phyloP scores from a whole-genome alignment of 2,888 invertebrate genomes.

The Bhutanitis thaidina region DNA sequence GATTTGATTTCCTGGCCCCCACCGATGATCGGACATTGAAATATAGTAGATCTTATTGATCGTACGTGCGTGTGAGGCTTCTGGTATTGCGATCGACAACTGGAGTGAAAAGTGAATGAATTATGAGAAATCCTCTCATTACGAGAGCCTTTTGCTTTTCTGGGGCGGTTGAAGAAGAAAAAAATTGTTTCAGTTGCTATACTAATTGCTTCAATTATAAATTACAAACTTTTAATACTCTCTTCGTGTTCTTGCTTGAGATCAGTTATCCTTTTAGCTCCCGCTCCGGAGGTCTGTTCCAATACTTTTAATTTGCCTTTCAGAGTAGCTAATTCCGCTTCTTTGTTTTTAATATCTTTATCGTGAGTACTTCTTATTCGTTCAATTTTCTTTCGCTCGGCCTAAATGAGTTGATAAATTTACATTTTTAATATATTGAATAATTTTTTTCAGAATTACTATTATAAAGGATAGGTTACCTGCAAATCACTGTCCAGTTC shows the following conservation, averaged over 20 bases:
- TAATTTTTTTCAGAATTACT: background rate
- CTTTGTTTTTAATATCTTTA: conserved; percentile 87
- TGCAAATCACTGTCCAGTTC: conserved; percentile 82
- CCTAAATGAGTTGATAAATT: conserved; percentile 47
- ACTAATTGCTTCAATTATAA: background rate
- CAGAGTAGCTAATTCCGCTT: conserved; percentile 87
- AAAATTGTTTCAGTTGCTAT: too few relatives aligned
- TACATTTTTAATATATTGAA: background rate
- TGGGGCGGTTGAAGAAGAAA: too few relatives aligned
- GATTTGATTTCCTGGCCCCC: too few relatives aligned
- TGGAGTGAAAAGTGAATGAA: too few relatives aligned
- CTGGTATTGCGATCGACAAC: too few relatives aligned
- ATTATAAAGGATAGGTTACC: conserved; percentile 35
- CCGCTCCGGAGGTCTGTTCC: conserved; percentile 81
- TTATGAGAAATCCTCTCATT: too few relatives aligned
- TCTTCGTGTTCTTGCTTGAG: conserved; percentile 84
- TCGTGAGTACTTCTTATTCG: conserved; percentile 84
- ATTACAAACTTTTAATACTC: conserved; percentile 83
- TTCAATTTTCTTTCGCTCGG: conserved; percentile 84
- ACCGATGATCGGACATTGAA: too few relatives aligned
- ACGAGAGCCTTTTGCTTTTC: too few relatives aligned
- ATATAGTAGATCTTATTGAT: too few relatives aligned
- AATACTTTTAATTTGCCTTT: conserved; percentile 85
- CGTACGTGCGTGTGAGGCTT: too few relatives aligned
- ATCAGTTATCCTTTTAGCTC: conserved; percentile 83